These are phyloP conservation scores for Rhinatrema bivittatum DNA, from an alignment of 2,797 vertebrate species.

Conservation along the genomic window DNA sequence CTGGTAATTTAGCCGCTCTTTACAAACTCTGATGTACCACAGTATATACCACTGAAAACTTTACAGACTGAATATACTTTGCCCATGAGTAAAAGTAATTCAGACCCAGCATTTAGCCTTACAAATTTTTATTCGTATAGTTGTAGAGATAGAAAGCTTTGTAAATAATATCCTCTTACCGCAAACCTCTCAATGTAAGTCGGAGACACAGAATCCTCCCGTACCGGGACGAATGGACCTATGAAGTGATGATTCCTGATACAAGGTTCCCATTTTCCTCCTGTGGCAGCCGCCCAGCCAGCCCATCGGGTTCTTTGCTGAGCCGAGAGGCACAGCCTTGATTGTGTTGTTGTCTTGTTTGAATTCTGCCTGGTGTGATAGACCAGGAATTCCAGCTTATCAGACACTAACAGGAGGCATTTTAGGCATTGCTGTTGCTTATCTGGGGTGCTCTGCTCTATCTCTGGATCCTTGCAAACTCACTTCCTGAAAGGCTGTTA, in stretches of 20 bases:
- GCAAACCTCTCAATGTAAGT: constrained; percentile 62
- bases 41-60: too few species aligned
- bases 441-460: constrained; percentile 37
- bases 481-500: constrained; percentile 69
- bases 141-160: too few species aligned
- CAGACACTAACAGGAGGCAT: constrained; percentile 42
- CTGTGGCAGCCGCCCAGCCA: constrained; percentile 4
- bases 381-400: constrained; percentile 61
- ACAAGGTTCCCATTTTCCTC: constrained; percentile 58
- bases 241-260: constrained; percentile 39
- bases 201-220: constrained; percentile 62
- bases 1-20: too few species aligned
- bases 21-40: too few species aligned
- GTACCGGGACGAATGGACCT: constrained; percentile 49
- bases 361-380: constrained; percentile 36
- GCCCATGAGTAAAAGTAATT: too few species aligned
- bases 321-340: constrained; percentile 20
- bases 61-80: too few species aligned
- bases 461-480: constrained; percentile 37
- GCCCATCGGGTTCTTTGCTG: constrained; percentile 17
- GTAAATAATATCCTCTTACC: too few species aligned
- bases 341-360: constrained; percentile 37
- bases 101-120: too few species aligned
- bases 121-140: too few species aligned
- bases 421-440: constrained; percentile 42